Conservation (phyloP, 2,888 invertebrate genomes). For the Agrochola lota region DNA sequence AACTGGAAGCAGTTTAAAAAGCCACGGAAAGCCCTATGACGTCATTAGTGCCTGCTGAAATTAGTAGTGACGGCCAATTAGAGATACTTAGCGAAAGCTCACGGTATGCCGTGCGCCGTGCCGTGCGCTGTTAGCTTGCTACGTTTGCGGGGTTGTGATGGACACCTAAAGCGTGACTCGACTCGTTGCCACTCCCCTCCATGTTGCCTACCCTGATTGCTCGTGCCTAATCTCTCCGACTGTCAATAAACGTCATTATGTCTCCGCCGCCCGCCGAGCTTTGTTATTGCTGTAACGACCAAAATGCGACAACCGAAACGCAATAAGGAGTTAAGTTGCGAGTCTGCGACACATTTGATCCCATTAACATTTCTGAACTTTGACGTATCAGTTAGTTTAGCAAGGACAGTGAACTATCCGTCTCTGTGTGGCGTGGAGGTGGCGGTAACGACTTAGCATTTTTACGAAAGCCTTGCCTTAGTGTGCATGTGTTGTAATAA, state of each 20-base stretch:
- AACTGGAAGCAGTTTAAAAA: conserved; percentile 43
- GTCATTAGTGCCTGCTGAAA: conserved; percentile 51
- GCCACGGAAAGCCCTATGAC: conserved; percentile 31
- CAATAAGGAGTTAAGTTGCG: conserved; percentile 58
- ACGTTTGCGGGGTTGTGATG: conserved; percentile 63
- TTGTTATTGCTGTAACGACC: conserved; percentile 53
- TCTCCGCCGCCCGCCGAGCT: conserved; percentile 32
- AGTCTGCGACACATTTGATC: conserved; percentile 58
- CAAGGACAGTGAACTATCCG: conserved; percentile 56
- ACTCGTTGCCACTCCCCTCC: conserved; percentile 46
- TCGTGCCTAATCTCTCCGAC: conserved; percentile 65
- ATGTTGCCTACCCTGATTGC: conserved; percentile 58
- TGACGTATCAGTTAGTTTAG: conserved; percentile 45
- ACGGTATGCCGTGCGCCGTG: conserved; percentile 48
- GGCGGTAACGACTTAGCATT: conserved; percentile 56
- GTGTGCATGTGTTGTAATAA: conserved; percentile 61
- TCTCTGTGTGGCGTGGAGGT: conserved; percentile 44
- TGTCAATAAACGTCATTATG: conserved; percentile 65
- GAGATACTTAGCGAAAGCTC: conserved; percentile 61
- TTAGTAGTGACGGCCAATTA: conserved; percentile 67
- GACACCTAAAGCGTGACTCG: conserved; percentile 68
- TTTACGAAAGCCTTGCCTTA: conserved; percentile 57
- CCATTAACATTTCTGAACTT: conserved; percentile 54
- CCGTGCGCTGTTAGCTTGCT: conserved; percentile 50
- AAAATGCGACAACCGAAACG: conserved; percentile 55